A percentile compares a stretch with the other conserved stretches of the same genome.
These are phyloP conservation scores for Phataginus tricuspis DNA, from an alignment of 2,797 vertebrate genomes.

Conservation along the genomic window DNA sequence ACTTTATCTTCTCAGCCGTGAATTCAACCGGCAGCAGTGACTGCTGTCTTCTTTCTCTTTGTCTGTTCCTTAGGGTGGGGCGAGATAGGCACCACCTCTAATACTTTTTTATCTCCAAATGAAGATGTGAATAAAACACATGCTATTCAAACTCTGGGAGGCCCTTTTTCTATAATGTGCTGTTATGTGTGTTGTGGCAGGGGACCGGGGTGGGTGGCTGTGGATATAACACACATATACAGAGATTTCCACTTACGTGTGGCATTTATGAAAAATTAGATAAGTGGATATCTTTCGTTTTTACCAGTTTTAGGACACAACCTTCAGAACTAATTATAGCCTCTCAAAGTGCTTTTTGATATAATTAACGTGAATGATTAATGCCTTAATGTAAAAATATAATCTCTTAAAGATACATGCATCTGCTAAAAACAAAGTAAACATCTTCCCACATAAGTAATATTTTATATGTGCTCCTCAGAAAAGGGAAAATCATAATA, in stretches of 20 bases:
- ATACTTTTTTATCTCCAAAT: neutral
- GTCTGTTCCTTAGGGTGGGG: neutral
- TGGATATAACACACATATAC: neutral
- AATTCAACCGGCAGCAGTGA: neutral
- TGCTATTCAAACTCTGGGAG: neutral
- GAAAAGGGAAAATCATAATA: neutral
- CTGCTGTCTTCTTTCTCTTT: neutral
- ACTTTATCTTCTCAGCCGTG: neutral
- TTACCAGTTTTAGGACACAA: neutral
- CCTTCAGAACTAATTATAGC: conserved; percentile 40
- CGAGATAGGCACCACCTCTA: neutral
- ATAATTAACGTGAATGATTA: conserved; percentile 31
- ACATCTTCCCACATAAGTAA: neutral
- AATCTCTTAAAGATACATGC: neutral
- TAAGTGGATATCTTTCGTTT: neutral
- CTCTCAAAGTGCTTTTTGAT: conserved; percentile 2
- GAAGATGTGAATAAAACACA: neutral
- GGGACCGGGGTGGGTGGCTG: neutral
- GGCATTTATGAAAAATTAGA: neutral
- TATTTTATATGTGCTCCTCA: neutral
- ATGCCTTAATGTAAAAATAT: conserved; percentile 21
- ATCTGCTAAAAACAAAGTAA: conserved; percentile 36
- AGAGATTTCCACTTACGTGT: neutral
- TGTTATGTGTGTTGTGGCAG: neutral
- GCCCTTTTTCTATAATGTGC: neutral